Evolutionary conservation across 2,888 invertebrate genomes (phyloP), one percentile per base, ranked within the genome.

Genomic region (Didymodactylos carnosus): DNA sequence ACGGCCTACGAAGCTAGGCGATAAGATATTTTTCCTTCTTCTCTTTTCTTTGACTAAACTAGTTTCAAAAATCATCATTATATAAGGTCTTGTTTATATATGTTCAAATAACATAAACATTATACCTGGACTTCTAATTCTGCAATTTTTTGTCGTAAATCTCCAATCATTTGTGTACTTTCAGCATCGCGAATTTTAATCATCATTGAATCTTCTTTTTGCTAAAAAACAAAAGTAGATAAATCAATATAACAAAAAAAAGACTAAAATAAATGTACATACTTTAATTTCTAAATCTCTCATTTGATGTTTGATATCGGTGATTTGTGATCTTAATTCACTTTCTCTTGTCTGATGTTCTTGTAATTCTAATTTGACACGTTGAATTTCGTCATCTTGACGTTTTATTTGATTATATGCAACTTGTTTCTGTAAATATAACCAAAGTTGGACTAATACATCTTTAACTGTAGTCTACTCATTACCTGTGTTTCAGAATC

Each of bases 401-500:
- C 97, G 87, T 73, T 85, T 82, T 74, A 86, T 82, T 78, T 87
- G 86, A 78, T 86, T 86, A 25, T 83, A 82, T 77, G 84, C 84
- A 40, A 87, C 74, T 39, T 74, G 74, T 71, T 62, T 74, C 82
- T 94, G n/a, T n/a, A n/a, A n/a, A n/a, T n/a, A n/a, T n/a, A n/a
- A n/a, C n/a, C n/a, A n/a, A n/a, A n/a, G n/a, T n/a, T n/a, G n/a
- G n/a, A n/a, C n/a, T n/a, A n/a, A n/a, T n/a, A n/a, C n/a, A n/a
- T n/a, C n/a, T n/a, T n/a, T n/a, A n/a, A n/a, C n/a, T n/a, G n/a
- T n/a, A n/a, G n/a, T n/a, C n/a, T n/a, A n/a, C n/a, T n/a, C n/a
- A n/a, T n/a, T n/a, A n/a, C n/a, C n/a, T n/a, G 94, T 3, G 95
- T 94, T 84, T 95, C 95, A 71, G 95, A 86, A 83, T 97, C 95